These are phyloP conservation scores for Leuciscus idus DNA, from an alignment of 2,113 vertebrate genomes.

Conservation along the genomic window DNA sequence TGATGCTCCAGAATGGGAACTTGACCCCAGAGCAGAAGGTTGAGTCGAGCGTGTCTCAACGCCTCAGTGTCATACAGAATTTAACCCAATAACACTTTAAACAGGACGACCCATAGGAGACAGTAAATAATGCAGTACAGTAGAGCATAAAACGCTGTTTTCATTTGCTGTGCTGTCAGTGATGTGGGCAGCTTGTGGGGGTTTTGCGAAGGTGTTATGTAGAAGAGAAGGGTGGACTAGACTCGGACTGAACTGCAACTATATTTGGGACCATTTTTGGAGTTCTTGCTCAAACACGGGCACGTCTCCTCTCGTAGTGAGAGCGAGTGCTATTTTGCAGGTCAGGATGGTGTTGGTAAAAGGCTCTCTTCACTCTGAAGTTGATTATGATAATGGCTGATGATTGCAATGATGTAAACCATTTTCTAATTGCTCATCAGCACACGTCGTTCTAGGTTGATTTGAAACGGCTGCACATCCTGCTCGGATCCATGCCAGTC, in stretches of 20 bases:
- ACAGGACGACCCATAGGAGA: slow-evolving; percentile 25
- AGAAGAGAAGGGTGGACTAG: not conserved
- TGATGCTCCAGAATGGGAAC: slow-evolving; percentile 22
- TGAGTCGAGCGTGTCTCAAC: not conserved
- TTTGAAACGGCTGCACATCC: slow-evolving; percentile 52
- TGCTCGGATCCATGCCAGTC: slow-evolving; percentile 2
- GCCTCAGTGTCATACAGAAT: not conserved
- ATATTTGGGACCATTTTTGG: not conserved
- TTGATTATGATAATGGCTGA: slow-evolving; percentile 65
- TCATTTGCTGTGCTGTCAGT: slow-evolving; percentile 14
- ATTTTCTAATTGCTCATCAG: slow-evolving; percentile 65
- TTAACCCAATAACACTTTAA: slow-evolving; percentile 16
- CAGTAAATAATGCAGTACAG: slow-evolving; percentile 24
- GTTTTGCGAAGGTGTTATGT: not conserved
- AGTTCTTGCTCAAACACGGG: not conserved
- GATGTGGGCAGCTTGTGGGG: not conserved
- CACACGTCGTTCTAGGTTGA: slow-evolving; percentile 45
- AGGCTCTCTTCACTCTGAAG: slow-evolving; percentile 61
- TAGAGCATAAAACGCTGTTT: slow-evolving; percentile 30
- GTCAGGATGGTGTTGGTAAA: slow-evolving; percentile 46
- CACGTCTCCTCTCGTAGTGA: slow-evolving; percentile 23
- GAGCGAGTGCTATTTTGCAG: slow-evolving; percentile 10
- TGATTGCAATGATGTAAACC: slow-evolving; percentile 59
- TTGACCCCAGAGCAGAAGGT: slow-evolving; percentile 27
- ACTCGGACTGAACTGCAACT: not conserved